These are phyloP conservation scores for Ciconia maguari DNA, from an alignment of 2,113 vertebrate species.

Conservation along the genomic window DNA sequence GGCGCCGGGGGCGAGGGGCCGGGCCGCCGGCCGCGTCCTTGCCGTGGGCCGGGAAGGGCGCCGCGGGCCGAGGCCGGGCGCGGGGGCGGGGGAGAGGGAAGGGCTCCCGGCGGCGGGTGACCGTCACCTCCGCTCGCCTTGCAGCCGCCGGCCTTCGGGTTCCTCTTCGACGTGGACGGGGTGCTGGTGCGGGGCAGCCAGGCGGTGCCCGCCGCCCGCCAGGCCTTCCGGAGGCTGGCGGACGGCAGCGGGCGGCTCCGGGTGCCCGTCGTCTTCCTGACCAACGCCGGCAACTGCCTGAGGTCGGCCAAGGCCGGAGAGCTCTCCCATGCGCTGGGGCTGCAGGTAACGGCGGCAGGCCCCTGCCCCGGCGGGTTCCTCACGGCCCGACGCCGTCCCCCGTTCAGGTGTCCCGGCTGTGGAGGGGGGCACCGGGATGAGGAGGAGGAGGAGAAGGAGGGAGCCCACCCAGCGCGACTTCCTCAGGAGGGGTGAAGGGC, in stretches of 20 bases:
- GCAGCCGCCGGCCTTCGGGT: conserved; percentile 83
- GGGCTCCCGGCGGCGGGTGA: neutral
- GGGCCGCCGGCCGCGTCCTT: neutral
- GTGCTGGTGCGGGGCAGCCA: conserved; percentile 88
- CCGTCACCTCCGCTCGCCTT: neutral
- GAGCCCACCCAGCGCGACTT: neutral
- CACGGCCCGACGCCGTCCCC: too few species aligned
- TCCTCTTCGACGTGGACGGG: conserved; percentile 94
- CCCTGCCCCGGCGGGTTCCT: neutral
- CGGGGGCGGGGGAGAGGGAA: neutral
- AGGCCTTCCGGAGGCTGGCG: conserved; percentile 82
- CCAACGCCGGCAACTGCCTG: conserved; percentile 91
- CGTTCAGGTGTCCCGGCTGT: neutral
- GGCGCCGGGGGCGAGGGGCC: neutral
- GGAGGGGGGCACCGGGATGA: neutral
- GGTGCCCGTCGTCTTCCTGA: conserved; percentile 94
- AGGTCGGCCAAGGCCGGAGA: conserved; percentile 84
- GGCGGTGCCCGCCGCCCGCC: conserved; percentile 85
- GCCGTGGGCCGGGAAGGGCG: neutral
- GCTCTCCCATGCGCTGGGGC: conserved; percentile 82
- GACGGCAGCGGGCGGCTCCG: conserved; percentile 79
- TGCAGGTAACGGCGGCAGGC: conserved; percentile 74
- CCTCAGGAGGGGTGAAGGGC: neutral
- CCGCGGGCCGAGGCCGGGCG: neutral
- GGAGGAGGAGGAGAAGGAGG: neutral